Conservation (phyloP, 30 jellyfish, hydroid and myxozoan species). For the Hydractinia symbiolongicarpus region DNA sequence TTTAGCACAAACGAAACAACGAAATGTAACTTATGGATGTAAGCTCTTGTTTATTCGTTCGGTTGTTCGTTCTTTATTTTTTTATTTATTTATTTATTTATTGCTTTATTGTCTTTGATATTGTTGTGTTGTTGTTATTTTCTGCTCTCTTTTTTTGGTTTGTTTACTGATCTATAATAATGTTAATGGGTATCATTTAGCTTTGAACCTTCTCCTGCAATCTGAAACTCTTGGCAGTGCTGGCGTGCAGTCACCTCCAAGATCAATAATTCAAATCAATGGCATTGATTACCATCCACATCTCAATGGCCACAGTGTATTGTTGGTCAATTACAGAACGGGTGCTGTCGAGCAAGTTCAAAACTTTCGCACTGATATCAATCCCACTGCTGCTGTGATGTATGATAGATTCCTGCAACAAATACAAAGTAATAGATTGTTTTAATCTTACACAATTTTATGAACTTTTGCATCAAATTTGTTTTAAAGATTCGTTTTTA, state of each 20-base stretch:
- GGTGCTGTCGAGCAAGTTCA: constrained; percentile 60
- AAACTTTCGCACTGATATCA: constrained; percentile 69
- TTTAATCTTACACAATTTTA: not conserved
- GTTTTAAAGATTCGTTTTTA: too few relatives aligned
- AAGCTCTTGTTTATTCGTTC: constrained; percentile 6
- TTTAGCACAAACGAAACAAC: constrained; percentile 43
- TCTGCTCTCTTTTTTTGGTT: too few relatives aligned
- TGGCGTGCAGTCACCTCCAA: constrained; percentile 72
- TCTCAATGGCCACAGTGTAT: constrained; percentile 65
- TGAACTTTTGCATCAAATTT: too few relatives aligned
- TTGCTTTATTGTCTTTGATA: not conserved
- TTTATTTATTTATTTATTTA: not conserved
- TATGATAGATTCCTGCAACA: constrained; percentile 22
- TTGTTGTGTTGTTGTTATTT: not conserved
- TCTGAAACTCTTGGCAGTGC: constrained; percentile 81
- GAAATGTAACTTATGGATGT: constrained; percentile 65
- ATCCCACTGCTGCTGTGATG: constrained; percentile 40
- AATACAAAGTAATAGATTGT: constrained; percentile 38
- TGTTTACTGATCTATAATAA: too few relatives aligned
- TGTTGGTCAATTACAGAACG: constrained; percentile 30
- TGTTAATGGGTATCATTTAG: constrained; percentile 19
- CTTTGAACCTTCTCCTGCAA: constrained; percentile 41
- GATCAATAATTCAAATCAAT: constrained; percentile 51
- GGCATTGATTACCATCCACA: constrained; percentile 68
- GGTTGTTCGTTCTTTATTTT: not conserved